Percentiles rank a stretch among this genome's conserved stretches.
These are phyloP conservation scores for Jaculus jaculus DNA, from an alignment of 2,113 vertebrate genomes.

Conservation along the genomic window DNA sequence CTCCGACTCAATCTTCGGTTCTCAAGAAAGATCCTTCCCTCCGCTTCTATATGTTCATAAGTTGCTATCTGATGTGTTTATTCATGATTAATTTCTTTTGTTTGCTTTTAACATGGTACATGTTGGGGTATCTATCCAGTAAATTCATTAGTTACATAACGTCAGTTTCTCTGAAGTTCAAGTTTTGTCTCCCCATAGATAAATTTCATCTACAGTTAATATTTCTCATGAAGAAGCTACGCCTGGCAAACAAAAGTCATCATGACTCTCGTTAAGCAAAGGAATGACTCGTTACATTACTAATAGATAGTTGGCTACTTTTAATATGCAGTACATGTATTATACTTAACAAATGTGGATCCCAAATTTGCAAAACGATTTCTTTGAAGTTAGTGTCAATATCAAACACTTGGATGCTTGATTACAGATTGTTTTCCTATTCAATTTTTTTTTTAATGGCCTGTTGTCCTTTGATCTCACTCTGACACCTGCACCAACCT, in stretches of 20 bases:
- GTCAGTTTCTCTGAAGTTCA: not conserved
- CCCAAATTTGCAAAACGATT: not conserved
- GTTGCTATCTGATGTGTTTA: not conserved
- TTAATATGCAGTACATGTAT: not conserved
- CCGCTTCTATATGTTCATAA: not conserved
- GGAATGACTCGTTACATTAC: not conserved
- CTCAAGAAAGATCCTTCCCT: not conserved
- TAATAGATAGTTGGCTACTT: not conserved
- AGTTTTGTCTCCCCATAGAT: not conserved
- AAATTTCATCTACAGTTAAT: not conserved
- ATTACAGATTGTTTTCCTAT: not conserved
- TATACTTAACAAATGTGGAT: not conserved
- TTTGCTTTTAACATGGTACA: not conserved
- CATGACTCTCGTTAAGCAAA: not conserved
- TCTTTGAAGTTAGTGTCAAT: conserved; percentile 10
- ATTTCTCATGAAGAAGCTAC: not conserved
- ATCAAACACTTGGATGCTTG: not conserved
- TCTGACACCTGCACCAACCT: conserved; percentile 57
- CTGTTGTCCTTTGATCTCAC: conserved; percentile 61
- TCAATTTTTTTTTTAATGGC: conserved; percentile 19
- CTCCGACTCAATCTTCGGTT: not conserved
- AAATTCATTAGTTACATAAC: not conserved
- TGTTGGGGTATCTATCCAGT: not conserved
- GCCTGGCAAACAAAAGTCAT: not conserved
- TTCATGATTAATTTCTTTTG: not conserved